Evolutionary conservation across 2,113 vertebrate species (phyloP), one percentile per base, ranked within the genome.

Genomic region (Axis porcinus): DNA sequence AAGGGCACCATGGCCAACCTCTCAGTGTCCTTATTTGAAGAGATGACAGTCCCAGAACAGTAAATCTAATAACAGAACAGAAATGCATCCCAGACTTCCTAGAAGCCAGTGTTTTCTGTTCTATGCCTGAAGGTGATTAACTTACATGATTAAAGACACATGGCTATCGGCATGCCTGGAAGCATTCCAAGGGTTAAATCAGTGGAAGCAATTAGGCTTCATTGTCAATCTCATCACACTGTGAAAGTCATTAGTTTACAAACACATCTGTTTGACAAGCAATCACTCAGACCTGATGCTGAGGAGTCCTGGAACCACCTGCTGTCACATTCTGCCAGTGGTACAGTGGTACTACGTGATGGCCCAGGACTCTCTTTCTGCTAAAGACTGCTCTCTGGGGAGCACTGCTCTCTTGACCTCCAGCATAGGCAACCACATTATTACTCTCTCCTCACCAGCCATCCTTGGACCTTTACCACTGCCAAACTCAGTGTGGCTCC

Each of bases 191-290:
- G 97, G 98, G 97, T 98, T 98, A 97, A 97, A 85, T 96, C 94
- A 93, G 84, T 45, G 76, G 88, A 95, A 97, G 96, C 90, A 97
- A 97, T 98, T 97, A 96, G 95, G 76, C 76, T 95, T 97, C 95
- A 45, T 95, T 97, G 97, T 67, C 94, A 97, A 55, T 97, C 97
- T 98, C 94, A 93, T 93, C 94, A 97, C 92, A 89, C 94, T 98
- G 95, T 95, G 97, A 97, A 98, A 97, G 95, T 97, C 98, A 96
- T 97, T 93, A 93, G 97, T 97, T 96, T 96, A 98, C 86, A 98
- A 97, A 97, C 96, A 96, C 92, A 96, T 89, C 91, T 94, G 94
- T 86, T 78, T 98, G 95, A 95, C 95, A 97, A 96, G 92, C 89
- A 78, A 74, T 98, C 95, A 86, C 57, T 97, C 86, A 94, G 84